Base-by-base conservation (phyloP, 2,113 vertebrate genomes). In the Micromys minutus region DNA sequence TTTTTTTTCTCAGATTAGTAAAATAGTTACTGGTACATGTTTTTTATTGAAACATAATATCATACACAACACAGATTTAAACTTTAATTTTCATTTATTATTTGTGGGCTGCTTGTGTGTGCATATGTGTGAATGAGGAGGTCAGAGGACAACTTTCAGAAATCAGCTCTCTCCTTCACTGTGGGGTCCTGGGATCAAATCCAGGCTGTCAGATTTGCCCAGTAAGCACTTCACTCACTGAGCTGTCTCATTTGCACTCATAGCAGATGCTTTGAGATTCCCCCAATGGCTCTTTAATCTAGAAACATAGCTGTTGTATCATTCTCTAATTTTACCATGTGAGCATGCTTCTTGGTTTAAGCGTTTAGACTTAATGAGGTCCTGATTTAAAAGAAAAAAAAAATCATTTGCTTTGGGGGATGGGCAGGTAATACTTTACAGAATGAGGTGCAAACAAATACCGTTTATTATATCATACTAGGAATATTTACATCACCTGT, bases 241-340 rank as follows among this genome's bases (percentile, higher is more conserved):
- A 61, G 55, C 22, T 16, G 9, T 83, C 24, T 8, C 24, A 17
- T 5, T 81, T 3, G 36, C 57, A 45, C 50, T 57, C 29, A 12
- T 21, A 21, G 50, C 47, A 52, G 50, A 24, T 79, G 74, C 79
- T 91, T 93, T 52, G 42, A 79, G 87, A 17, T 7, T 24, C 31
- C 57, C 15, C 36, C 4, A 67, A 47, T 5, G 55, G 7, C 42
- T 91, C 31, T 92, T 10, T 10, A 52, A 2, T 92, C 57, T 22
- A 76, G 91, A 95, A 79, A 55, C 36, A 57, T 15, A 34, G 17
- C 52, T 21, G 13, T 69, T 93, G 81, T 42, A 47, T 47, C 59
- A 57, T 39, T 15, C 7, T 96, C 31, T 83, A 52, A 88, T 88
- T 89, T 96, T 31, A 52, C n/a, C 89, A 31, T 55, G 89, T 75